Evolutionary conservation across 2,888 invertebrate genomes (phyloP), one percentile per base, ranked within the genome.

Genomic region (Dendrolimus houi): DNA sequence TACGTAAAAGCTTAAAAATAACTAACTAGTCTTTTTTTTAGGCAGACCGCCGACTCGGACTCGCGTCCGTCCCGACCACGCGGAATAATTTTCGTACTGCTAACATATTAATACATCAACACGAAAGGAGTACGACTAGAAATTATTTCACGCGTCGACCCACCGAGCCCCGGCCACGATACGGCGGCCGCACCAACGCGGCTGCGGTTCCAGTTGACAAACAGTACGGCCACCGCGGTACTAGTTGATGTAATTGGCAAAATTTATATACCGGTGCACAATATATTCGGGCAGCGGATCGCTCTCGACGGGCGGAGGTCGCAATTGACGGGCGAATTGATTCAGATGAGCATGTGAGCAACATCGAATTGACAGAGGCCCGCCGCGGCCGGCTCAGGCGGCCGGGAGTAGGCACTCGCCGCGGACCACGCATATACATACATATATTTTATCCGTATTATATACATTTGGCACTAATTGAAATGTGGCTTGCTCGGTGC

Each of bases 391-490:
- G 57, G 13, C 56, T 54, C 57, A 29, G 40, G 53, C 62, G 56
- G 54, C 65, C 67, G 64, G 67, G 65, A 66, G 70, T 62, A 63
- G 59, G 61, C 62, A 65, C 70, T 61, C 67, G 63, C 66, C 64
- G 47, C 67, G 69, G 66, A 67, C 72, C 72, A 72, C 72, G 75
- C 70, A 75, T 74, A 75, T 70, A 75, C 71, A 70, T 71, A 77
- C 71, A 71, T 67, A 66, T 66, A 63, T 71, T 72, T 71, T 71
- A 72, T 71, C 70, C 71, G 74, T 79, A 79, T 79, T 86, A 87
- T 87, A 83, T 88, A 88, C 88, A 88, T 88, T 86, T 87, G 88
- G 88, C 88, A 87, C 88, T 85, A 83, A 77, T 81, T 84, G 79
- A 60, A 59, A 61, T 64, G 62, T 62, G 64, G 61, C 63, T 65